Conservation (phyloP, 2,113 vertebrate species). For the Columba livia region DNA sequence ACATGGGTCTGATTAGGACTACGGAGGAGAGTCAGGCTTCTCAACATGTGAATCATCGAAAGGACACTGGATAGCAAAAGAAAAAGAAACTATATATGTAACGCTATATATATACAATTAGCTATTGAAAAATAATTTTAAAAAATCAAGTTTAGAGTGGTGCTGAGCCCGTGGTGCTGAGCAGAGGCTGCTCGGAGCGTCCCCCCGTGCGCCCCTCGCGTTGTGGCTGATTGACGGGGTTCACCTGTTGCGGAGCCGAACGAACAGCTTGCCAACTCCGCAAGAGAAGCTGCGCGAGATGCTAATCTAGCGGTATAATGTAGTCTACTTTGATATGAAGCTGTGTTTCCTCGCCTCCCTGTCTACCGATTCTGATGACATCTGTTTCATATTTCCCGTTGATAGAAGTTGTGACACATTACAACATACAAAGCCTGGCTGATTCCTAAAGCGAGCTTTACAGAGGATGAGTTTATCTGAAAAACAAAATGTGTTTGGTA, state of each 20-base stretch:
- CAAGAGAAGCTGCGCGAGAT: background rate
- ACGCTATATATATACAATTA: background rate
- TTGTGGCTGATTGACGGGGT: background rate
- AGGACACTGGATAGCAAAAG: accelerated
- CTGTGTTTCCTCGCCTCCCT: conserved; percentile 28
- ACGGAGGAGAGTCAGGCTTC: background rate
- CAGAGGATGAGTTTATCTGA: background rate
- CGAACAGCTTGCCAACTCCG: background rate
- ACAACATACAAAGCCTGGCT: background rate
- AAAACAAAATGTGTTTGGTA: background rate
- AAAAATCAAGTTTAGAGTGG: background rate
- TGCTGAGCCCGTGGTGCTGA: accelerated
- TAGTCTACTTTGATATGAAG: conserved; percentile 42
- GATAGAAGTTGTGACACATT: conserved; percentile 37
- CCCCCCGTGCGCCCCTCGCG: background rate
- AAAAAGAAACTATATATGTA: background rate
- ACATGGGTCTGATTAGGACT: background rate
- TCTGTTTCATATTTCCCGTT: conserved; percentile 31
- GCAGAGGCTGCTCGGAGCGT: background rate
- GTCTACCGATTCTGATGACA: background rate
- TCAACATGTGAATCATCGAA: background rate
- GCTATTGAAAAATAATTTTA: background rate
- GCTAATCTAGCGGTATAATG: conserved; percentile 26
- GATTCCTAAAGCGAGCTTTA: background rate
- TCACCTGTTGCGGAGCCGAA: background rate